Evolutionary conservation across 1,140 invertebrate genomes (phyloP).

Genomic region (Aphaenogaster rudis): DNA sequence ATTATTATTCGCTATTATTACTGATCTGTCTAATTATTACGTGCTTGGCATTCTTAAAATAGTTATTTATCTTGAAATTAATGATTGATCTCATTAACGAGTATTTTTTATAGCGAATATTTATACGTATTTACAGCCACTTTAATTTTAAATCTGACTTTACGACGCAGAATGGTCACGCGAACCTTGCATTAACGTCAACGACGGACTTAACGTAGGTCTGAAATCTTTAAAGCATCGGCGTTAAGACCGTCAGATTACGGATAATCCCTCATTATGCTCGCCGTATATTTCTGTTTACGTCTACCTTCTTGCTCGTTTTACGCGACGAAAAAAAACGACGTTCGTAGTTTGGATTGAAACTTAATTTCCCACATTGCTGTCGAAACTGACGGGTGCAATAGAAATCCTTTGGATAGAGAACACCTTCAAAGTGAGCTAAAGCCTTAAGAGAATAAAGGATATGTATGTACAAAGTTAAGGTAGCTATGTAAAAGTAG

Average conservation of each 20-base stretch:
- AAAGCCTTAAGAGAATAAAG: conserved; percentile 1
- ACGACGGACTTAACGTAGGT: conserved; percentile 28
- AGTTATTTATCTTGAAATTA: conserved; percentile 38
- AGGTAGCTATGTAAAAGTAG: background rate
- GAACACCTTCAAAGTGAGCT: background rate
- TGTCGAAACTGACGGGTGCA: background rate
- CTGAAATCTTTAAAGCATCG: conserved; percentile 41
- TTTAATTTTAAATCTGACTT: conserved; percentile 31
- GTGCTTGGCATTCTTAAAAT: background rate
- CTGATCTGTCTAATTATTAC: background rate
- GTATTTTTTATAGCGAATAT: background rate
- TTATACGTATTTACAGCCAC: conserved; percentile 25
- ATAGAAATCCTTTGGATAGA: conserved; percentile 5
- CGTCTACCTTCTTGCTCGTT: background rate
- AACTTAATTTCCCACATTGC: conserved; percentile 18
- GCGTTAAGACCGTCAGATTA: conserved; percentile 34
- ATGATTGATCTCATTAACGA: background rate
- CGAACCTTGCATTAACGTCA: conserved; percentile 42
- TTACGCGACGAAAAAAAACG: background rate
- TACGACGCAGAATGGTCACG: conserved; percentile 16
- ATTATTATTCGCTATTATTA: background rate
- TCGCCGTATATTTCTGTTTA: conserved; percentile 39
- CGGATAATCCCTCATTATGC: conserved; percentile 21
- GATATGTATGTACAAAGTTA: conserved; percentile 31
- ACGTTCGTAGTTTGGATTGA: conserved; percentile 1